Evolutionary conservation across 2,797 vertebrate genomes (phyloP).

Genomic region (Pristis pectinata): DNA sequence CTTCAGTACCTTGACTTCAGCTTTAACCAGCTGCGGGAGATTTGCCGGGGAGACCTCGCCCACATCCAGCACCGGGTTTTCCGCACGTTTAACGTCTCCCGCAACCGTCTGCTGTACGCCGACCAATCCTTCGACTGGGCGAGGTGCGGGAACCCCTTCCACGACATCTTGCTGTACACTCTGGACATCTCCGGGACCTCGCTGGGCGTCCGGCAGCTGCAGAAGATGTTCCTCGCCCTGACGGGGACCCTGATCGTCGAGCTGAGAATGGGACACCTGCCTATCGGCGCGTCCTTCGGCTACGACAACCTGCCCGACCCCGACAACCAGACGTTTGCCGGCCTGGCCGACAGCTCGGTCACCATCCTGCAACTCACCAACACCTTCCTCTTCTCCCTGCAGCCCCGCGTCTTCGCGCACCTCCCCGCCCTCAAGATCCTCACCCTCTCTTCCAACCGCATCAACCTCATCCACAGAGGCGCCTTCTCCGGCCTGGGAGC

Average conservation of each 20-base stretch:
- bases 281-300: conserved; percentile 64
- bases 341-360: conserved; percentile 59
- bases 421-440: conserved; percentile 56
- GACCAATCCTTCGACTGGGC: conserved; percentile 48
- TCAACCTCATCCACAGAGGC: conserved; percentile 61
- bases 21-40: conserved; percentile 55
- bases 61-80: conserved; percentile 69
- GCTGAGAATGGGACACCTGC: conserved; percentile 53
- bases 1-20: conserved; percentile 60
- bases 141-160: conserved; percentile 71
- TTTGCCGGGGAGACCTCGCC: conserved; percentile 69
- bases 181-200: conserved; percentile 58
- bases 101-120: conserved; percentile 44
- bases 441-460: conserved; percentile 61
- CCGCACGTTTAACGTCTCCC: conserved; percentile 52
- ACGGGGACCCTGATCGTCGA: conserved; percentile 58
- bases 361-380: conserved; percentile 59
- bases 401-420: conserved; percentile 54
- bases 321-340: conserved; percentile 60
- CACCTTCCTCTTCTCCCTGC: conserved; percentile 64
- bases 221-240: conserved; percentile 58
- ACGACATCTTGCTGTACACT: conserved; percentile 53
- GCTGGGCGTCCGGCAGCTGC: conserved; percentile 45
- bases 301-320: conserved; percentile 66
- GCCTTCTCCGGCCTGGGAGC: conserved; percentile 65